Percentiles rank a stretch among this genome's conserved stretches.
Conservation (phyloP, 1,140 invertebrate genomes). For the Drosophila pruinosa region DNA sequence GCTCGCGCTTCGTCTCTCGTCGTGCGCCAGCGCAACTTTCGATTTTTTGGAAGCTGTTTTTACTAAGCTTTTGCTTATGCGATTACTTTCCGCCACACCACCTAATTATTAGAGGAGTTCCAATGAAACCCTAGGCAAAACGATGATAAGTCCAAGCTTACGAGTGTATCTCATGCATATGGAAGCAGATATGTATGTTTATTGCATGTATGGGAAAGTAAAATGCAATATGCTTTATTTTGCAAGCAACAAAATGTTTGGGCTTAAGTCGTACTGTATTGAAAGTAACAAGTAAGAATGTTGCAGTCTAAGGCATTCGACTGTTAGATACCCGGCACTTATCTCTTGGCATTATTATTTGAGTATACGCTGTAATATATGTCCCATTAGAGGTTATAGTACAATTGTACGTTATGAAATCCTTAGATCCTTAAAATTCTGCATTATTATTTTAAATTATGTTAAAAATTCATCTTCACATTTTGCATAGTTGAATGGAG, state of each 20-base stretch:
- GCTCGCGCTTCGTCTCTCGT: constrained; percentile 6
- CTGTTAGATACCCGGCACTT: background rate
- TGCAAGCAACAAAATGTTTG: constrained; percentile 64
- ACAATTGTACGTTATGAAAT: too few species aligned
- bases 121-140: constrained; percentile 21
- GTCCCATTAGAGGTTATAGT: too few species aligned
- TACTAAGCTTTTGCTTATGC: constrained; percentile 45
- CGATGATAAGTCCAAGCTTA: constrained; percentile 26
- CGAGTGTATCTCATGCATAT: constrained; percentile 42
- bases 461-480: too few species aligned
- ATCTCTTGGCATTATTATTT: too few species aligned
- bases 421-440: too few species aligned
- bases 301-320: background rate
- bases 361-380: too few species aligned
- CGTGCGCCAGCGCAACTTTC: constrained; percentile 50
- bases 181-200: constrained; percentile 10
- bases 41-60: constrained; percentile 47
- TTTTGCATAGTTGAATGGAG: too few species aligned
- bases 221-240: constrained; percentile 65
- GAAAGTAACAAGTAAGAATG: background rate
- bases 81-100: constrained; percentile 5
- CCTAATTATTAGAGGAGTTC: constrained; percentile 23
- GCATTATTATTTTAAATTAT: too few species aligned
- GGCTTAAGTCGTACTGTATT: constrained; percentile 17
- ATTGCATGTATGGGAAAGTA: constrained; percentile 46